These are phyloP conservation scores for Asteroscopus sphinx DNA, from an alignment of 2,888 invertebrate genomes.

Conservation along the genomic window DNA sequence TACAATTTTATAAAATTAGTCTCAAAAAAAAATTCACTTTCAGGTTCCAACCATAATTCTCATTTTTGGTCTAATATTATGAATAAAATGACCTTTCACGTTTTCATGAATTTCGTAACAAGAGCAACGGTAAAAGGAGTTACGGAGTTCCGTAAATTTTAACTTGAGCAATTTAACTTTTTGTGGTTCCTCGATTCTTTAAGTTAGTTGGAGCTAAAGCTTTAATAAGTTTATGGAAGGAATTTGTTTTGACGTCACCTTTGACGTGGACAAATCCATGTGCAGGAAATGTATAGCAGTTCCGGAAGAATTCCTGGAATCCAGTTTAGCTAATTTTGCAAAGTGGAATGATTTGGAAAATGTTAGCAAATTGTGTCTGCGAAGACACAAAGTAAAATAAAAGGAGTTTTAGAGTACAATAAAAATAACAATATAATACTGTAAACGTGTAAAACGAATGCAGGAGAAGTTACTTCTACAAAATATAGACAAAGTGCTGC, in stretches of 20 bases:
- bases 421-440: too few species aligned
- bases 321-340: not conserved
- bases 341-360: too few species aligned
- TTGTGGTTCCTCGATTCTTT: conserved; percentile 71
- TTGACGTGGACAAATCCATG: conserved; percentile 41
- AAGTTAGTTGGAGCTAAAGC: conserved; percentile 64
- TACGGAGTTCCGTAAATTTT: conserved; percentile 70
- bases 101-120: conserved; percentile 68
- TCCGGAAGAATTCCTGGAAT: conserved; percentile 1
- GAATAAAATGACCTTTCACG: conserved; percentile 57
- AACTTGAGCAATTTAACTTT: conserved; percentile 86
- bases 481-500: too few species aligned
- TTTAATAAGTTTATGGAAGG: conserved; percentile 62
- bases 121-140: conserved; percentile 61
- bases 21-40: not conserved
- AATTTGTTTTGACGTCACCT: conserved; percentile 53
- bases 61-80: not conserved
- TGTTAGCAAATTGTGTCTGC: too few species aligned
- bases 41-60: not conserved
- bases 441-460: too few species aligned
- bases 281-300: conserved; percentile 24
- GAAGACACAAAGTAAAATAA: too few species aligned
- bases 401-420: too few species aligned
- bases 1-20: too few species aligned
- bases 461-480: too few species aligned